Evolutionary conservation across 2,113 vertebrate species (phyloP), one percentile per base, ranked within the genome.

Genomic region (Brevimyrus niger): DNA sequence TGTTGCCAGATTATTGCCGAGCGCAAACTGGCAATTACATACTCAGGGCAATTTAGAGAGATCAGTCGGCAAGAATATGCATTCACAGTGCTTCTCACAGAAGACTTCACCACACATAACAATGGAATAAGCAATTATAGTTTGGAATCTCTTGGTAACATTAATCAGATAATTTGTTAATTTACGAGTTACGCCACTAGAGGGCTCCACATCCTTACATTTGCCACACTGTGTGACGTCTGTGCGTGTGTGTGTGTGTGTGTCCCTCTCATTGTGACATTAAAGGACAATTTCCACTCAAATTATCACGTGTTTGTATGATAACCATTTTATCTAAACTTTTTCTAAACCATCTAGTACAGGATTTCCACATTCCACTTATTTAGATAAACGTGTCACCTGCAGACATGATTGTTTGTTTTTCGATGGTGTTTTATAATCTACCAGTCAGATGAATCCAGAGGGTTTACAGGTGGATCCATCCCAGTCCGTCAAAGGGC

Each of bases 131-230:
- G 35, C 4, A 42, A 82, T 82, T 44, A 44, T 0, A 82, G 38
- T 46, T 21, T 6, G 0, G 27, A 35, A 31, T 17, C 31, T 58
- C 27, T 17, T 38, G 48, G n/a, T 87, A 27, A 17, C 23, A n/a
- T 19, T 88, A n/a, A 88, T 46, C 23, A 44, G 87, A 19, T 65
- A 65, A 44, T 85, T 42, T 89, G 53, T 65, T 86, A 3, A 61
- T 89, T 42, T 89, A 2, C 65, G 31, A 17, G 65, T 50, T n/a
- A 2, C 21, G 17, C 88, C 88, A 89, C 80, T 61, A 89, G 88
- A 61, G 76, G 88, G 88, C 76, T 1, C 47, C 15, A 84, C 44
- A 27, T 27, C 73, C 73, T 83, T 83, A 83, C 23, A 46, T 89
- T 55, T 87, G 47, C 19, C n/a, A 31, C 31, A 38, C 15, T n/a